These are phyloP conservation scores for Lamproptera curius DNA, from an alignment of 2,888 invertebrate species.

Conservation along the genomic window DNA sequence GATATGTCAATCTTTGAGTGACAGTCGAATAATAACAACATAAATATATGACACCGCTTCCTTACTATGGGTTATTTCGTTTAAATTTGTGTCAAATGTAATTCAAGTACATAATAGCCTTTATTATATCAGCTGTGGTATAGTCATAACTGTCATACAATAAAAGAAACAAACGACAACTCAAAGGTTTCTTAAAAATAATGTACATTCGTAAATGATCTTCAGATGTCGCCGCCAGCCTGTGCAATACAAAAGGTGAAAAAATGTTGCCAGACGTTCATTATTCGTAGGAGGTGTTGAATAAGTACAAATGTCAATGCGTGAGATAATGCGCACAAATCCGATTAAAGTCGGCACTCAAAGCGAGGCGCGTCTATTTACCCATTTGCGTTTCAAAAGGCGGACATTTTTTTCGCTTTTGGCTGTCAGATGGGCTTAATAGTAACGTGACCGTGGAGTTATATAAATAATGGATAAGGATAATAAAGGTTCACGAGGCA, in stretches of 20 bases:
- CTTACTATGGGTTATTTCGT: no score
- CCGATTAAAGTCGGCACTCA: constrained; percentile 54
- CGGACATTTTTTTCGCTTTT: constrained; percentile 24
- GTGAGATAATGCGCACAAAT: constrained; percentile 52
- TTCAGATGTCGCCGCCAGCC: not conserved
- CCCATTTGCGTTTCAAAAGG: constrained; percentile 28
- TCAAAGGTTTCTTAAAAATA: no score
- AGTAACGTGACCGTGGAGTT: constrained; percentile 22
- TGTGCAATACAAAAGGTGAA: constrained; percentile 11
- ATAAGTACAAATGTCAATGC: constrained; percentile 26
- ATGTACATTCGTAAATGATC: constrained; percentile 12
- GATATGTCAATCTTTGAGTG: no score
- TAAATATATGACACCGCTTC: no score
- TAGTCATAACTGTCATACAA: no score
- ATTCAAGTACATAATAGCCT: no score
- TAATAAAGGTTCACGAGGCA: constrained; percentile 27
- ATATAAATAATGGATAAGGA: constrained; percentile 17
- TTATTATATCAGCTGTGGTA: no score
- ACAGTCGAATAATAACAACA: no score
- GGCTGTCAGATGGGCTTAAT: constrained; percentile 23
- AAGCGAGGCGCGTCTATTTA: constrained; percentile 34
- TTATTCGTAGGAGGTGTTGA: constrained; percentile 19
- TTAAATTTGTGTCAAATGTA: no score
- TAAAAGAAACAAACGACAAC: no score
- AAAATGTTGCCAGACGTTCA: constrained; percentile 4